Conservation (phyloP, 2,797 vertebrate species). For the Liparis tanakae region DNA sequence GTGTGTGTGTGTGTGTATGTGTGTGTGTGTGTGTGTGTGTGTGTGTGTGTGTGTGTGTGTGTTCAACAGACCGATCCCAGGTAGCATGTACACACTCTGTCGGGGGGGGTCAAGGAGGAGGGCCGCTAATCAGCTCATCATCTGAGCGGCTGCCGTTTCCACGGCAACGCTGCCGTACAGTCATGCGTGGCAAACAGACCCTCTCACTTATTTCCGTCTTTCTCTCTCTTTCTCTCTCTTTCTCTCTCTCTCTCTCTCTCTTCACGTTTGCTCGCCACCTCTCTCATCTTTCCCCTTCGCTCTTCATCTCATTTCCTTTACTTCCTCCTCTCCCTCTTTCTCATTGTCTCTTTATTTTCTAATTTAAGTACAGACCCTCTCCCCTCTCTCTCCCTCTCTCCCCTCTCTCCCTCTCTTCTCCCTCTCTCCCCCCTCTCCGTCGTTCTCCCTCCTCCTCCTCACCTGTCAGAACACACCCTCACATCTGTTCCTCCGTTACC, state of each 20-base stretch:
- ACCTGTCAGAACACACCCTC: conserved; percentile 32
- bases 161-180: conserved; percentile 75
- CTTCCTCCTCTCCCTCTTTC: conserved; percentile 5
- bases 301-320: neutral
- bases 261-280: neutral
- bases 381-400: conserved; percentile 18
- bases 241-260: conserved; percentile 16
- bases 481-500: conserved; percentile 10
- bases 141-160: conserved; percentile 76
- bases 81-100: conserved; percentile 65
- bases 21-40: conserved; percentile 18
- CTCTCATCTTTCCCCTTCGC: conserved; percentile 23
- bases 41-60: conserved; percentile 20
- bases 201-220: conserved; percentile 52
- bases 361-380: conserved; percentile 26
- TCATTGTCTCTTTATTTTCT: conserved; percentile 36
- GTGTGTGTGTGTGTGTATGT: conserved; percentile 33
- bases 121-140: conserved; percentile 80
- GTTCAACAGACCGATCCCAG: conserved; percentile 67
- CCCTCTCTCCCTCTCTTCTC: conserved; percentile 5
- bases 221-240: conserved; percentile 37
- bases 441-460: conserved; percentile 20
- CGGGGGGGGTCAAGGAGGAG: conserved; percentile 54
- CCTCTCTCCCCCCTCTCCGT: conserved; percentile 17
- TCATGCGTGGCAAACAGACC: conserved; percentile 76